Evolutionary conservation across 2,797 vertebrate genomes (phyloP).

Genomic region (Brachymystax lenok): DNA sequence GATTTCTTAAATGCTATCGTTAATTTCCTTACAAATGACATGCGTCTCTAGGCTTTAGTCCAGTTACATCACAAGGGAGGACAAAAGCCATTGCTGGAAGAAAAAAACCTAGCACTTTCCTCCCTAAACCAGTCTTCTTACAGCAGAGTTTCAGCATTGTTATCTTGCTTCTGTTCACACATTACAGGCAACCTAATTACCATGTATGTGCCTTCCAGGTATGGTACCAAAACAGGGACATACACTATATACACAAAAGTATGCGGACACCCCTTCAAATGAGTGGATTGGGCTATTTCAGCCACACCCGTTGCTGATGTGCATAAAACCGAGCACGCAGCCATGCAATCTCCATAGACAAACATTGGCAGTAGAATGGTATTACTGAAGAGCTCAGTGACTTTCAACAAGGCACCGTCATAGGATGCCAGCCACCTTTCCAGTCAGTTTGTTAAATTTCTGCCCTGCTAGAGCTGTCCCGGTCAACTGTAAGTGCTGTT

Average conservation of each 20-base stretch:
- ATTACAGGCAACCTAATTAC: conserved; percentile 24
- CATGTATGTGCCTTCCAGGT: conserved; percentile 16
- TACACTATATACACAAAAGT: background rate
- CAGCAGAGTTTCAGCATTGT: background rate
- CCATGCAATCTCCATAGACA: no score
- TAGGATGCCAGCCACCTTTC: no score
- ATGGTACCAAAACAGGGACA: background rate
- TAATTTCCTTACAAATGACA: background rate
- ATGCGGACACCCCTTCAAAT: no score
- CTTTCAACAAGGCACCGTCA: no score
- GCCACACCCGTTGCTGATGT: no score
- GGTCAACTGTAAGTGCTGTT: no score
- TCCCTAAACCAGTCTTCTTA: background rate
- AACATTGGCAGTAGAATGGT: no score
- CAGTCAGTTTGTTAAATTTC: no score
- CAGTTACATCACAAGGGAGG: background rate
- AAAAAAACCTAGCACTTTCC: background rate
- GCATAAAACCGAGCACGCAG: no score
- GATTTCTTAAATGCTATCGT: background rate
- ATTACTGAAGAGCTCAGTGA: no score
- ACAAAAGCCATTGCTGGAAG: background rate
- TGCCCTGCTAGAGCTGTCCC: no score
- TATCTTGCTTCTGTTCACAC: background rate
- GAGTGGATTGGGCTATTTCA: no score
- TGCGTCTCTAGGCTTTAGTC: background rate